Evolutionary conservation across 1,140 invertebrate species (phyloP), one percentile per base, ranked within the genome.

Genomic region (Penaeus indicus): DNA sequence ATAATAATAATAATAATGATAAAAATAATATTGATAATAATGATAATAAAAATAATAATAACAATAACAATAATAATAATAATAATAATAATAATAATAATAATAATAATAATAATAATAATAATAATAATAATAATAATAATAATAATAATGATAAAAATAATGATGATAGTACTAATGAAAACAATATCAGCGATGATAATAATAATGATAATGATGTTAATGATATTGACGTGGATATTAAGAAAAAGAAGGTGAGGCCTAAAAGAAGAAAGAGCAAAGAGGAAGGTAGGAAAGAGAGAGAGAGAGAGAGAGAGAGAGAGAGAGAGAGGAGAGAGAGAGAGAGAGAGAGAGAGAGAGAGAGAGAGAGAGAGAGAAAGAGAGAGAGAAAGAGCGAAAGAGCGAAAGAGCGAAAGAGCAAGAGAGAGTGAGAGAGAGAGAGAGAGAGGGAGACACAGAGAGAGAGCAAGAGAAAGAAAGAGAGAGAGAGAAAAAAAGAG

Each of bases 51-150:
- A n/a, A n/a, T 18, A 22, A 75, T 32, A 4, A 8, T 22, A 27
- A 75, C 11, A 19, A 75, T 10, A 32, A 75, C 1, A 75, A 19
- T 10, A n/a, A n/a, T n/a, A 72, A 72, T n/a, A 72, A 72, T n/a
- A n/a, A 72, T 72, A 72, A 72, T 72, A 72, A n/a, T 72, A n/a
- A 72, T 72, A 72, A n/a, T 72, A 72, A 72, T n/a, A 72, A 72
- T 72, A 72, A 72, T 18, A 72, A 72, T 72, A n/a, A 72, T 72
- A 72, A 72, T 72, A 8, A 72, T 72, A 72, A 72, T 72, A 19
- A 19, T 72, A 72, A 72, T 72, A 72, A n/a, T 72, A n/a, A 72
- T 72, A 72, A 72, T 72, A n/a, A 72, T 72, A 72, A n/a, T 72
- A 22, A n/a, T 72, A 22, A 72, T 72, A 72, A 72, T 72, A 72